A percentile compares a stretch with the other conserved stretches of the same genome.
These are phyloP conservation scores for Miltochrista miniata DNA, from an alignment of 2,888 invertebrate genomes.

Conservation along the genomic window DNA sequence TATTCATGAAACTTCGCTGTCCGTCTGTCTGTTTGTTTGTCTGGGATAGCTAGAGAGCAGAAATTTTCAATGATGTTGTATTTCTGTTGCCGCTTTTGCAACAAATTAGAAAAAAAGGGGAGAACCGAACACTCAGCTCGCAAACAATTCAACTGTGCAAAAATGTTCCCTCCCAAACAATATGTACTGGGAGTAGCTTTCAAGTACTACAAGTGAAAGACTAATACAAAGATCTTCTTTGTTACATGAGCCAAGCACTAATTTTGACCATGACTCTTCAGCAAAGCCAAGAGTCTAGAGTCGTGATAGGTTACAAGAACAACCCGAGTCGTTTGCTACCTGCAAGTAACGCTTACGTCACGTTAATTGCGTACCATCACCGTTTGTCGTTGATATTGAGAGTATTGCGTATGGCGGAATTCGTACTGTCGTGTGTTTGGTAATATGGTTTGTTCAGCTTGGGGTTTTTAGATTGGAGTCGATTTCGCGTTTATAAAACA, in stretches of 20 bases:
- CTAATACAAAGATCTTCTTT: too few species aligned
- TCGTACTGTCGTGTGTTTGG: slow-evolving; percentile 37
- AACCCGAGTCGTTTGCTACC: neutral
- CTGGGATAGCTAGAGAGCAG: too few species aligned
- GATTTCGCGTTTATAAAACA: too few species aligned
- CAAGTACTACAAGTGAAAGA: too few species aligned
- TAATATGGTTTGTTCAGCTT: slow-evolving; percentile 8
- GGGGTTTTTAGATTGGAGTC: neutral
- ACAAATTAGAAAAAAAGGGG: too few species aligned
- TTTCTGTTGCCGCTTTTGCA: too few species aligned
- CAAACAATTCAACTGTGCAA: too few species aligned
- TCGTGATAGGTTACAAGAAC: slow-evolving; percentile 12
- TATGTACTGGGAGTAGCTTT: neutral
- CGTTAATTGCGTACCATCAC: slow-evolving; percentile 28
- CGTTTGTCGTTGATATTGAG: slow-evolving; percentile 39
- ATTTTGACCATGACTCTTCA: neutral
- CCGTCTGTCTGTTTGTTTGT: too few species aligned
- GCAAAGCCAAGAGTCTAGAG: neutral
- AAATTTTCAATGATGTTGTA: too few species aligned
- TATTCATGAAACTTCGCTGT: too few species aligned
- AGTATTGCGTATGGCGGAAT: slow-evolving; percentile 37
- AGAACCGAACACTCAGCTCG: too few species aligned
- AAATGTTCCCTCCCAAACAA: too few species aligned
- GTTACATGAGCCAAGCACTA: neutral
- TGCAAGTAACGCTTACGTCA: slow-evolving; percentile 27